phyloP scores from a whole-genome alignment of 2,113 vertebrate genomes.

The Python bivittatus region DNA sequence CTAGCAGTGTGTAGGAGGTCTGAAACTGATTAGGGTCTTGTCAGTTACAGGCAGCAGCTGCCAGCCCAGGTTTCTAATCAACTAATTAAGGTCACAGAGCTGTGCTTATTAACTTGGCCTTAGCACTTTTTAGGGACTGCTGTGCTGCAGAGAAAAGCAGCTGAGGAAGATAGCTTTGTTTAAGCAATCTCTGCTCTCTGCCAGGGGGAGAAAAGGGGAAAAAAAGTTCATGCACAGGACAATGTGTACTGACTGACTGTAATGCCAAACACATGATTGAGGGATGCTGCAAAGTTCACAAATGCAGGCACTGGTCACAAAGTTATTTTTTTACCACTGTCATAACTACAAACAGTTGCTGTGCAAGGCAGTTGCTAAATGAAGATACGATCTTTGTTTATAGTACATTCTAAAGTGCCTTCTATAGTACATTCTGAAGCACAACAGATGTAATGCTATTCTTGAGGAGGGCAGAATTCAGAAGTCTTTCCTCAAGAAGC shows the following conservation, averaged over 20 bases:
- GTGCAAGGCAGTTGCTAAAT: background rate
- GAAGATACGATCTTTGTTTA: background rate
- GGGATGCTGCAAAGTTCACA: background rate
- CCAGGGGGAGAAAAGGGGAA: background rate
- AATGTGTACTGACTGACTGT: background rate
- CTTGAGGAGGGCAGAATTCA: background rate
- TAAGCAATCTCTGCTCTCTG: background rate
- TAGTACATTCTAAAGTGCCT: background rate
- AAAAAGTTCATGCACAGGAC: background rate
- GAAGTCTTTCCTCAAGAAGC: background rate
- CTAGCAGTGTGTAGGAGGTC: background rate
- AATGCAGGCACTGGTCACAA: background rate
- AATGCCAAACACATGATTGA: background rate
- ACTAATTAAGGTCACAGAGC: background rate
- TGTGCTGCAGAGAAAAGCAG: background rate
- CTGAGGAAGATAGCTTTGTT: background rate
- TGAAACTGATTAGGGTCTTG: background rate
- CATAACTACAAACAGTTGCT: background rate
- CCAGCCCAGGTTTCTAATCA: background rate
- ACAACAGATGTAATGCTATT: no score
- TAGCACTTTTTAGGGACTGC: background rate
- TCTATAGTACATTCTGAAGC: background rate
- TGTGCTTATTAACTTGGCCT: background rate
- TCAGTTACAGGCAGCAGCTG: background rate
- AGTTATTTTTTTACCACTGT: background rate